phyloP scores from a whole-genome alignment of 1,140 invertebrate genomes.

The Dryas iulia region DNA sequence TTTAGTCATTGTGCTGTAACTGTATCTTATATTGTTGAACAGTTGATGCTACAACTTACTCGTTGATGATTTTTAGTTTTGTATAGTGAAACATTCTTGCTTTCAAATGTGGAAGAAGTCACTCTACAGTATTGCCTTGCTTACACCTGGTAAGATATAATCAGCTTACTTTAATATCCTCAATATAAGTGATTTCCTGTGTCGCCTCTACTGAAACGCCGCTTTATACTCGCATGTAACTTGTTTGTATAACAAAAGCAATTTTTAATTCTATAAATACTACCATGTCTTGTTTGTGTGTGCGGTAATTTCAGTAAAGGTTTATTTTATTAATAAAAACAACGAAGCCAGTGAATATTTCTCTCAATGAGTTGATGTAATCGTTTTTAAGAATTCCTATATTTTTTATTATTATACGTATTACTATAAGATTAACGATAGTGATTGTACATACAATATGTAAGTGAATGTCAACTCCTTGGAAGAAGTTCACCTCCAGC shows the following conservation, averaged over 20 bases:
- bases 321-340: conserved; percentile 40
- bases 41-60: conserved; percentile 76
- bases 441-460: not conserved
- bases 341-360: conserved; percentile 63
- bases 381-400: not conserved
- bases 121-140: conserved; percentile 79
- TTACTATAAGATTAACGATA: not conserved
- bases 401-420: not conserved
- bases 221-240: conserved; percentile 25
- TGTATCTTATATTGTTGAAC: conserved; percentile 70
- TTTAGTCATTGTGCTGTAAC: conserved; percentile 76
- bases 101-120: conserved; percentile 80
- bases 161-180: conserved; percentile 79
- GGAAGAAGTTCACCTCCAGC: conserved; percentile 48
- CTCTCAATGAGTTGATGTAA: conserved; percentile 60
- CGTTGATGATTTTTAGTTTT: conserved; percentile 76
- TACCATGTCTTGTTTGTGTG: conserved; percentile 1
- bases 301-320: conserved; percentile 67
- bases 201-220: conserved; percentile 69
- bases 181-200: conserved; percentile 74
- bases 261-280: conserved; percentile 7
- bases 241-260: conserved; percentile 11
- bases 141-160: conserved; percentile 79
- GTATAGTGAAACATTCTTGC: conserved; percentile 78
- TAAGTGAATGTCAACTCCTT: conserved; percentile 53